Evolutionary conservation across 2,888 invertebrate species (phyloP), one percentile per base, ranked within the genome.

Genomic region (Volucella inflata): DNA sequence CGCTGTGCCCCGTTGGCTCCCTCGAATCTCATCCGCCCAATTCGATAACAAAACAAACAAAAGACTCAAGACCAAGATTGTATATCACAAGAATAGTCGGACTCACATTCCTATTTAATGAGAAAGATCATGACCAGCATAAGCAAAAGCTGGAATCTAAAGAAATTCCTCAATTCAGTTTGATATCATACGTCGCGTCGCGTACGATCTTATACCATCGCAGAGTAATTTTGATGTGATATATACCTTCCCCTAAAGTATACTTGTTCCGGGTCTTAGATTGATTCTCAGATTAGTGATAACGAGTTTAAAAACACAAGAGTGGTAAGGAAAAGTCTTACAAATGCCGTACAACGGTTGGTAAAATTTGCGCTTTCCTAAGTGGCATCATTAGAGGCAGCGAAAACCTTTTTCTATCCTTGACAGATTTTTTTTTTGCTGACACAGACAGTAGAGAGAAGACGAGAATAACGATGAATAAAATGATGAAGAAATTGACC

Each of bases 21-120:
- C n/a, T 53, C 38, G 38, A 53, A 67, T 36, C 42, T 8, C 53
- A 67, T 68, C 65, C 70, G 65, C 84, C 80, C 75, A 80, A 80
- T 71, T 76, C 76, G 84, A 84, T 84, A 84, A 84, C 80, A 84
- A 79, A 79, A 77, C 71, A 72, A 71, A 77, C 67, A 82, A 77
- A 84, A 65, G 74, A 44, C 55, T 48, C 59, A 48, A 68, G 50
- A 76, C 71, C 59, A 59, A 38, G n/a, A 55, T 60, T 44, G 14
- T 60, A 57, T 51, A 48, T 17, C 44, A 2, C 11, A 21, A n/a
- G 12, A 3, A 14, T 14, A 12, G 11, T 40, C 17, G 36, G 11
- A 21, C 62, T 16, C 55, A 48, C 62, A 44, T 14, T 57, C 55
- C 17, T 57, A 48, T 53, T 70, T 71, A 64, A 68, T 76, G 67